A percentile compares a stretch with the other conserved stretches of the same genome.
phyloP scores from a whole-genome alignment of 2,113 vertebrate genomes.

The Calypte anna region DNA sequence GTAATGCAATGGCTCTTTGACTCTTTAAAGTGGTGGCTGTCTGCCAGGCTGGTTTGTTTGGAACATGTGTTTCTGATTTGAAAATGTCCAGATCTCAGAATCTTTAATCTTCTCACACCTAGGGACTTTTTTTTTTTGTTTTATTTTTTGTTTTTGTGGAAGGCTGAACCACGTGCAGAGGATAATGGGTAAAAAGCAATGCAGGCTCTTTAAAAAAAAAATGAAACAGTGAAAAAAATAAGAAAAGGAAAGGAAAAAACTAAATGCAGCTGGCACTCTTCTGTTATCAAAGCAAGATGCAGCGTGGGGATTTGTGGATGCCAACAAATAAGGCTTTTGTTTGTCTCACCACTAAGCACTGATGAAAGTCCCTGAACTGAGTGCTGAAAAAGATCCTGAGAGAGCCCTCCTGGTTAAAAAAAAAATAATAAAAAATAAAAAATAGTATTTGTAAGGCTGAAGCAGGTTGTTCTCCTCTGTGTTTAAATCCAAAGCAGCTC shows the following conservation, averaged over 20 bases:
- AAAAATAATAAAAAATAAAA: accelerated
- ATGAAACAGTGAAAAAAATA: background rate
- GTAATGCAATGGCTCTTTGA: background rate
- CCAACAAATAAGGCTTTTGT: background rate
- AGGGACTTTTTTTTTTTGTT: conserved; percentile 57
- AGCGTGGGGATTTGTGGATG: background rate
- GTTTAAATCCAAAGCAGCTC: background rate
- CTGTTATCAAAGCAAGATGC: conserved; percentile 17
- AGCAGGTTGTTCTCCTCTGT: background rate
- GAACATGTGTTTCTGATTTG: conserved; percentile 71
- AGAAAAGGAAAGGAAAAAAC: background rate
- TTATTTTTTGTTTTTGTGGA: conserved; percentile 28
- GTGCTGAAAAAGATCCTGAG: background rate
- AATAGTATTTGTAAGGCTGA: background rate
- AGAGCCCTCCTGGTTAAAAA: background rate
- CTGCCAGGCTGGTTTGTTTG: conserved; percentile 55
- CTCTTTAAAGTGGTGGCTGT: conserved; percentile 47
- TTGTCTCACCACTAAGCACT: background rate
- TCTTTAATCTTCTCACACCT: conserved; percentile 74
- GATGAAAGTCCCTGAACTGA: background rate
- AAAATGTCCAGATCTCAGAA: conserved; percentile 68
- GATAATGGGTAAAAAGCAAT: conserved; percentile 36
- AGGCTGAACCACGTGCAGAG: conserved; percentile 19
- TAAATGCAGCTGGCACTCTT: background rate
- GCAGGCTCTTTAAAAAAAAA: background rate